phyloP scores from a whole-genome alignment of 2,888 invertebrate species.

The Lithodes maja region DNA sequence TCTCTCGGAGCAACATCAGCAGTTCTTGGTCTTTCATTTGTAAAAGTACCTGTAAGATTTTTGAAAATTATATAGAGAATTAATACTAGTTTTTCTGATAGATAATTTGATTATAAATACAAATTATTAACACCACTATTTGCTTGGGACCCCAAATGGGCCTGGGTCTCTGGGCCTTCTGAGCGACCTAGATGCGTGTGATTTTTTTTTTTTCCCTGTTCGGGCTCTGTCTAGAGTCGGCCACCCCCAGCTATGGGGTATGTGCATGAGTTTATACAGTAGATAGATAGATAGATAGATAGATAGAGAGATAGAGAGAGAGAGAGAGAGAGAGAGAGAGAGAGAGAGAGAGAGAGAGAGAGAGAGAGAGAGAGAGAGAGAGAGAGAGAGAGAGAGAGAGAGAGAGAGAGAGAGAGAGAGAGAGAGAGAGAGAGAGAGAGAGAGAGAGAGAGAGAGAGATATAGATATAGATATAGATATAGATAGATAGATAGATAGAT shows the following conservation, averaged over 20 bases:
- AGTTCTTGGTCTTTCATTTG: constrained; percentile 58
- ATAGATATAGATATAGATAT: too few relatives aligned
- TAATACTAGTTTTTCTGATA: background rate
- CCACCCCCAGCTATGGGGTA: too few relatives aligned
- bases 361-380: background rate
- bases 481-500: too few relatives aligned
- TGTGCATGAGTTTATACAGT: too few relatives aligned
- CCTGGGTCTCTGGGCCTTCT: background rate
- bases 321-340: background rate
- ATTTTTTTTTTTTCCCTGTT: too few relatives aligned
- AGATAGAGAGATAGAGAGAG: too few relatives aligned
- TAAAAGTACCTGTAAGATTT: constrained; percentile 8
- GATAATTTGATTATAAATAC: background rate
- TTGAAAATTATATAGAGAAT: background rate
- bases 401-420: too few relatives aligned
- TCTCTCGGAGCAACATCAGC: constrained; percentile 60
- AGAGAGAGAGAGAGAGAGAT: too few relatives aligned
- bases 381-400: background rate
- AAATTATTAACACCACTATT: background rate
- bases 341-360: constrained; percentile 1
- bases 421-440: too few relatives aligned
- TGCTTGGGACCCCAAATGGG: background rate
- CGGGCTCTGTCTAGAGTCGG: too few relatives aligned
- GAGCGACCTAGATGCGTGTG: too few relatives aligned
- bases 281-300: too few relatives aligned